Base-by-base conservation (phyloP, 2,888 invertebrate species). In the Dascillus cervinus region DNA sequence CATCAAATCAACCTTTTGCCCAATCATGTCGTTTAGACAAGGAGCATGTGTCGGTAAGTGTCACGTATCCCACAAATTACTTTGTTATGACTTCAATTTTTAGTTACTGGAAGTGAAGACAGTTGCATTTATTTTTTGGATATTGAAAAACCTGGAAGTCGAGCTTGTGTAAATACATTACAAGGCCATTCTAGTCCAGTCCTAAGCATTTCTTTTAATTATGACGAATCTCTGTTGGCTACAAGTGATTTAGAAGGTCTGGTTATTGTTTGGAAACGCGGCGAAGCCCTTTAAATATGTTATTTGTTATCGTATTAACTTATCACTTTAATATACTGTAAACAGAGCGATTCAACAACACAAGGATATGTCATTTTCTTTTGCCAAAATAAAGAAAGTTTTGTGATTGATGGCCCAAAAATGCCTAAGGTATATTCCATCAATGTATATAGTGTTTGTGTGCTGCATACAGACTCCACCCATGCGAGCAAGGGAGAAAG, bases 201-300 rank as follows among this genome's bases (percentile, higher is more conserved):
- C 29, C 66, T 88, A 11, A 84, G 87, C 29, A 81, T 89, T 13
- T 80, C 82, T 47, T 89, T 90, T 64, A 89, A 88, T 65, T 86
- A 86, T 65, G 86, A 89, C 62, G 89, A 90, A 69, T 83, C 84
- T 54, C 69, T 88, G 44, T 67, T 90, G 39, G 89, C 89, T 20
- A 84, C 86, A 14, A 84, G 85, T 58, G 90, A 90, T 70, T 70
- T 80, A 29, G 76, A 83, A 45, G 89, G 84, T 1, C 73, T 83
- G 37, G 79, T 85, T 43, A 84, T 85, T 53, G 73, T 85, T 34
- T 85, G 85, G 85, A 71, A 77, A 32, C 64, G 77, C n/a, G n/a
- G n/a, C n/a, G n/a, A n/a, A n/a, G n/a, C n/a, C n/a, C n/a, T n/a
- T n/a, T n/a, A n/a, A n/a, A n/a, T n/a, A n/a, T n/a, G n/a, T n/a